A percentile compares a stretch with the other conserved stretches of the same genome.
These are phyloP conservation scores for Hyles vespertilio DNA, from an alignment of 1,140 invertebrate species.

Conservation along the genomic window DNA sequence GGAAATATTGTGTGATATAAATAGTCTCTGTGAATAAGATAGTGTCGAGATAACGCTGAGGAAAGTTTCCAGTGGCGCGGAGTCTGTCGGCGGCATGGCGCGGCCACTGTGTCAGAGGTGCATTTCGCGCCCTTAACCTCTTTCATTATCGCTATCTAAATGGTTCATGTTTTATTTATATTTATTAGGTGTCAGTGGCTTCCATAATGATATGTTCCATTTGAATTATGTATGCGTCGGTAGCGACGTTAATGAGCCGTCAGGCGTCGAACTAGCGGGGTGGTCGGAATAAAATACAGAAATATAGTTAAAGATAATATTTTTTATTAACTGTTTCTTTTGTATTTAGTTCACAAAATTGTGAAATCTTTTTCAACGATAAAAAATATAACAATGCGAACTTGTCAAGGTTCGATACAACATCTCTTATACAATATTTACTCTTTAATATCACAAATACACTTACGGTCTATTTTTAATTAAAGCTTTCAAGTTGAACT, in stretches of 20 bases:
- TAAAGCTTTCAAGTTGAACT: constrained; percentile 72
- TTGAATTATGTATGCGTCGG: too few relatives aligned
- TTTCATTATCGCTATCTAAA: constrained; percentile 39
- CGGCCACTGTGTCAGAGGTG: constrained; percentile 39
- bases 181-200: constrained; percentile 21
- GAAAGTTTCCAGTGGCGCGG: constrained; percentile 2
- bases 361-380: constrained; percentile 71
- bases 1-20: constrained; percentile 1
- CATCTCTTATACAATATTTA: constrained; percentile 65
- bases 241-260: too few relatives aligned
- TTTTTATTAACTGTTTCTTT: constrained; percentile 66
- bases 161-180: constrained; percentile 31
- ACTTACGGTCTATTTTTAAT: constrained; percentile 63
- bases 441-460: constrained; percentile 74
- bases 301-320: constrained; percentile 54
- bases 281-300: constrained; percentile 54
- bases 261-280: neutral
- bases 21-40: constrained; percentile 1
- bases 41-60: neutral
- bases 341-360: constrained; percentile 52
- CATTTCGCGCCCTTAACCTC: constrained; percentile 48
- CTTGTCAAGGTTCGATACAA: constrained; percentile 62
- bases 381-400: constrained; percentile 72
- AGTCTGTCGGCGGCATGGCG: neutral
- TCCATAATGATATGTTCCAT: constrained; percentile 7